These are phyloP conservation scores for Cyphomyrmex costatus DNA, from an alignment of 1,140 invertebrate species.

Conservation along the genomic window DNA sequence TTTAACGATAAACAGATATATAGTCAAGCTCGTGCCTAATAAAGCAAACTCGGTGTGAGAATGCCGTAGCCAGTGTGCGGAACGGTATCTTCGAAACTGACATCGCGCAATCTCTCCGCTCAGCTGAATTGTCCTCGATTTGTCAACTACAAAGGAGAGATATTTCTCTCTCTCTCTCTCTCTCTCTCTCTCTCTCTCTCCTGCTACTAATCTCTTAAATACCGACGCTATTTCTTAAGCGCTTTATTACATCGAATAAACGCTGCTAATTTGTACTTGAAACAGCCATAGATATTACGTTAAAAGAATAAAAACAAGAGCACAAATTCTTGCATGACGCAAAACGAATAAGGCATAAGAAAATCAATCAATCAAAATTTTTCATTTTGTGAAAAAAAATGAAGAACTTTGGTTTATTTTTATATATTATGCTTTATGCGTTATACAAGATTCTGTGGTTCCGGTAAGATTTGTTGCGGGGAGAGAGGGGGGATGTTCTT, in stretches of 20 bases:
- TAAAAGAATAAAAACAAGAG: not conserved
- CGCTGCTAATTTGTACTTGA: conserved; percentile 2
- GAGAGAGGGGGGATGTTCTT: too few species aligned
- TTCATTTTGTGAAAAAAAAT: too few species aligned
- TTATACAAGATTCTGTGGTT: too few species aligned
- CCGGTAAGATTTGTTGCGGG: too few species aligned
- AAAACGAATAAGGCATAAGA: too few species aligned
- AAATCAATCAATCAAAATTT: too few species aligned
- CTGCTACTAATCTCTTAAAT: conserved; percentile 23
- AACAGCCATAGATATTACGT: not conserved
- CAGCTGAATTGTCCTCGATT: conserved; percentile 45
- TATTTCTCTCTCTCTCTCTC: not conserved
- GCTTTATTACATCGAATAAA: conserved; percentile 14
- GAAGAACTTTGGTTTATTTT: too few species aligned
- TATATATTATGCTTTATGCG: too few species aligned
- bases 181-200: too few species aligned
- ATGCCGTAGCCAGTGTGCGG: conserved; percentile 8
- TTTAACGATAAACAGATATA: conserved; percentile 66
- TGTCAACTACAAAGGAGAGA: conserved; percentile 27
- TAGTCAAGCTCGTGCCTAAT: conserved; percentile 13
- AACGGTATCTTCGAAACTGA: conserved; percentile 34
- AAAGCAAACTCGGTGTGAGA: conserved; percentile 27
- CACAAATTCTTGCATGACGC: too few species aligned
- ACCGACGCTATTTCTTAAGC: conserved; percentile 38
- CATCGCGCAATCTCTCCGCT: conserved; percentile 42